Evolutionary conservation across 2,888 invertebrate species (phyloP).

Genomic region (Thysanoteuthis rhombus): DNA sequence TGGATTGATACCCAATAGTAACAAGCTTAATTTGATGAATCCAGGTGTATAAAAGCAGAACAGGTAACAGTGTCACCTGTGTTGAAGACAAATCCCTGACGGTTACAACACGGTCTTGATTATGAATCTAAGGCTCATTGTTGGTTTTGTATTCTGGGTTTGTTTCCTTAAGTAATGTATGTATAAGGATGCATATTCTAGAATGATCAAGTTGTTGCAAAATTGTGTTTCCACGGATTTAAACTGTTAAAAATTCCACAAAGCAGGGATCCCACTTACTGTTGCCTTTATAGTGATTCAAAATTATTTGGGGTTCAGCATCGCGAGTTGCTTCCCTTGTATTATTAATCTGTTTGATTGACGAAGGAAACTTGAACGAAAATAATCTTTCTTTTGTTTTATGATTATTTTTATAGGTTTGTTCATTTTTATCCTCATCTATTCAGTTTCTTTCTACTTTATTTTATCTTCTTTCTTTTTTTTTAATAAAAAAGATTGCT

Average conservation of each 20-base stretch:
- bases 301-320: not conserved
- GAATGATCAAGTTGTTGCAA: not conserved
- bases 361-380: not conserved
- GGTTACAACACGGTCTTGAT: not conserved
- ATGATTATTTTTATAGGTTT: not conserved
- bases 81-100: not conserved
- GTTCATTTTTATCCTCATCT: not conserved
- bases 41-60: not conserved
- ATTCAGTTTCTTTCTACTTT: not conserved
- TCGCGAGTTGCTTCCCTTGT: not conserved
- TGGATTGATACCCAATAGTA: not conserved
- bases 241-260: not conserved
- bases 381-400: not conserved
- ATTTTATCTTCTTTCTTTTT: not conserved
- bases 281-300: not conserved
- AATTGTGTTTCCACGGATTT: not conserved
- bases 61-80: not conserved
- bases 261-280: not conserved
- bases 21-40: not conserved
- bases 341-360: not conserved
- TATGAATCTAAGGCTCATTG: not conserved
- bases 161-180: not conserved
- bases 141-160: not conserved
- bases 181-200: not conserved
- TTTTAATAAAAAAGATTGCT: not conserved